Percentiles rank a stretch among this genome's conserved stretches.
These are phyloP conservation scores for Semnornis frantzii DNA, from an alignment of 2,113 vertebrate species.

Conservation along the genomic window DNA sequence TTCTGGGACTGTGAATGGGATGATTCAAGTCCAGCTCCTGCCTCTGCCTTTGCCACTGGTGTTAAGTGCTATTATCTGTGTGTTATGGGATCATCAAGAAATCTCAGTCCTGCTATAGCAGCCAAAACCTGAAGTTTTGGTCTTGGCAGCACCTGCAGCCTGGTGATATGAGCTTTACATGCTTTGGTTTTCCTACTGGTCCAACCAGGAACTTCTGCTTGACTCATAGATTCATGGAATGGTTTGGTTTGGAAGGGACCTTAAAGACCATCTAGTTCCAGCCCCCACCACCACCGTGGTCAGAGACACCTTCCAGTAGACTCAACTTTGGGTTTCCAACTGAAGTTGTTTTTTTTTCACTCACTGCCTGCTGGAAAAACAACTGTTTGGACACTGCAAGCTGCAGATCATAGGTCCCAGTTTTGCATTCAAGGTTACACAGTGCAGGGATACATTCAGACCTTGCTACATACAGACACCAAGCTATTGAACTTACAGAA, in stretches of 20 bases:
- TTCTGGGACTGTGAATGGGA: not conserved
- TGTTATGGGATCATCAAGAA: not conserved
- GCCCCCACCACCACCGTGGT: too few relatives aligned
- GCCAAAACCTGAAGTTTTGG: not conserved
- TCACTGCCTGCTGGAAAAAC: not conserved
- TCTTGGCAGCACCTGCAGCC: constrained; percentile 37
- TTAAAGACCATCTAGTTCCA: too few relatives aligned
- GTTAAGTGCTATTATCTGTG: not conserved
- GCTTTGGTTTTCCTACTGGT: not conserved
- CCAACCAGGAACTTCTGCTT: not conserved
- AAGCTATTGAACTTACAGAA: fast-evolving
- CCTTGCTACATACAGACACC: not conserved
- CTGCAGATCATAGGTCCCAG: not conserved
- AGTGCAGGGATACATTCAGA: not conserved
- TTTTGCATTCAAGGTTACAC: not conserved
- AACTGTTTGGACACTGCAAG: not conserved
- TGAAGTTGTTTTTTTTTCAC: constrained; percentile 7
- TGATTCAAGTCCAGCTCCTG: not conserved
- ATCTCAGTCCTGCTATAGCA: not conserved
- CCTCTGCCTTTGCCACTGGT: not conserved
- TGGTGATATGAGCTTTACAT: not conserved
- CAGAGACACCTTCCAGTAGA: not conserved
- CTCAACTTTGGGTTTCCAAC: fast-evolving
- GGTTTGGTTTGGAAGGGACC: too few relatives aligned
- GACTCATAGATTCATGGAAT: not conserved